Percentiles rank a stretch among this genome's conserved stretches.
Evolutionary conservation across 2,797 vertebrate species (phyloP).

Genomic region (Bovichtus diacanthus): DNA sequence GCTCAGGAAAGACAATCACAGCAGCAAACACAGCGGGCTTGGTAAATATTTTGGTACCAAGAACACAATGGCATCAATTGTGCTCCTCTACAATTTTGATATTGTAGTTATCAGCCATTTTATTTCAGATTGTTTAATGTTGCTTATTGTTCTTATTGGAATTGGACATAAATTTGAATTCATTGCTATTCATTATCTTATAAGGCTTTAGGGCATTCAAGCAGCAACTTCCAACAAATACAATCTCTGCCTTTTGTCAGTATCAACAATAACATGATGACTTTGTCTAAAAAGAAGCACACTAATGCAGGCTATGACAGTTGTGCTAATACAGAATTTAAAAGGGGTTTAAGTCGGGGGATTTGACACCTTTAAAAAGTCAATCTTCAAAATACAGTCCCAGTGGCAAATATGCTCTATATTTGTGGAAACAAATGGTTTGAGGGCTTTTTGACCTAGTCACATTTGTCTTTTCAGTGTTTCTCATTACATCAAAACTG

Average conservation of each 20-base stretch:
- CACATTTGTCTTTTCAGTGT: constrained; percentile 68
- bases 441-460: constrained; percentile 28
- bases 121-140: constrained; percentile 51
- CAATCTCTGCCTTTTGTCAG: constrained; percentile 84
- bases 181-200: constrained; percentile 75
- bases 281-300: constrained; percentile 65
- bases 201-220: constrained; percentile 89
- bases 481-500: not conserved
- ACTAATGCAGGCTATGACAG: constrained; percentile 57
- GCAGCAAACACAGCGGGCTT: constrained; percentile 77
- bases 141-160: constrained; percentile 57
- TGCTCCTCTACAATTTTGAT: constrained; percentile 50
- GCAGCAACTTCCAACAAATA: constrained; percentile 87
- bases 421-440: constrained; percentile 27
- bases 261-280: constrained; percentile 65
- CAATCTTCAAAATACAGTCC: constrained; percentile 37
- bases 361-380: constrained; percentile 48
- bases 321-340: constrained; percentile 52
- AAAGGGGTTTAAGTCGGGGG: constrained; percentile 40
- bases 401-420: constrained; percentile 29
- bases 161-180: constrained; percentile 65
- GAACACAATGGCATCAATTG: constrained; percentile 53
- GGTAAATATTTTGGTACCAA: constrained; percentile 77
- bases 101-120: constrained; percentile 37
- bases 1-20: constrained; percentile 76